phyloP scores from a whole-genome alignment of 92 coral and sea anemone genomes.

The Micromussa lordhowensis region DNA sequence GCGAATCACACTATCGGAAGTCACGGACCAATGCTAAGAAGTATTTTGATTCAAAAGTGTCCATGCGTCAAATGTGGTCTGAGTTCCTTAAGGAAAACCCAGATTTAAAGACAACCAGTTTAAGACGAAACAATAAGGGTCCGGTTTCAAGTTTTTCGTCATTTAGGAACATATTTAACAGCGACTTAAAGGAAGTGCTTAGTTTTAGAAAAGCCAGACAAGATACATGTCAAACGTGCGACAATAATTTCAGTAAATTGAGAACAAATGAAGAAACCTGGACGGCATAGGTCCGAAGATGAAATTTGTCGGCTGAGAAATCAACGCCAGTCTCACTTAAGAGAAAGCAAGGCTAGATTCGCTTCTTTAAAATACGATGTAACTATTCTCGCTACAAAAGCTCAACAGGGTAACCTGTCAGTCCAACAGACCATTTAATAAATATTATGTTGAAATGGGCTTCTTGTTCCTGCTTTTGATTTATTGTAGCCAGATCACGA shows the following conservation, averaged over 20 bases:
- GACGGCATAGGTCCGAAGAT: not conserved
- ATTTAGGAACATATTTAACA: not conserved
- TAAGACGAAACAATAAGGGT: not conserved
- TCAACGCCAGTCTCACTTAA: not conserved
- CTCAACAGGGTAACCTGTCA: not conserved
- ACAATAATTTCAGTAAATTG: not conserved
- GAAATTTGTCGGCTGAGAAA: not conserved
- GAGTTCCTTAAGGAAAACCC: not conserved
- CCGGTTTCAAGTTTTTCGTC: constrained; percentile 5
- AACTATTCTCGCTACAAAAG: not conserved
- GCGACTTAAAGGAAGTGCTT: not conserved
- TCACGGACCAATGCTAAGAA: not conserved
- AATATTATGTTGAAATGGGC: too few species aligned
- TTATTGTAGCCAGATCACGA: too few species aligned
- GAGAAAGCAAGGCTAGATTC: not conserved
- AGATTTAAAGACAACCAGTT: constrained; percentile 1
- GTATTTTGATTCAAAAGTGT: not conserved
- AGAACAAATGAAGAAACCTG: not conserved
- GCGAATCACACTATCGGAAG: not conserved
- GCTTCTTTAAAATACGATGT: not conserved
- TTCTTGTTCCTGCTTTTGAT: too few species aligned
- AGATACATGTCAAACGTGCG: not conserved
- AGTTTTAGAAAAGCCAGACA: not conserved
- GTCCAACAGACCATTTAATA: too few species aligned
- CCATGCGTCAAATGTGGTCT: constrained; percentile 10